phyloP scores from a whole-genome alignment of 2,113 vertebrate species.

The Mirza zaza region DNA sequence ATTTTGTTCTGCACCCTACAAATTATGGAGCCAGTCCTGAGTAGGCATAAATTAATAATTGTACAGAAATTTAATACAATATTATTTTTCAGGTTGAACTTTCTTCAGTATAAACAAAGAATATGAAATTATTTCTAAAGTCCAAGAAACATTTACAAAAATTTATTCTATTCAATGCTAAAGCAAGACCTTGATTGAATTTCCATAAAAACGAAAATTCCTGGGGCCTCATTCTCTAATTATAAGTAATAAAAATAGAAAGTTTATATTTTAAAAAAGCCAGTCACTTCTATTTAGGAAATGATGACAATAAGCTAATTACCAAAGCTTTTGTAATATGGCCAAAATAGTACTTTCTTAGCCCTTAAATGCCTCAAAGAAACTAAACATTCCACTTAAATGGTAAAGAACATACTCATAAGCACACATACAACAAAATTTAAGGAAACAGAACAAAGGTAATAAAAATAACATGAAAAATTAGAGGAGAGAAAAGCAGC shows the following conservation, averaged over 20 bases:
- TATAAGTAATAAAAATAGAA: constrained; percentile 17
- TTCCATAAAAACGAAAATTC: background rate
- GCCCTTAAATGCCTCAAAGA: background rate
- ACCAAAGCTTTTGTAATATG: background rate
- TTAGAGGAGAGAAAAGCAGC: background rate
- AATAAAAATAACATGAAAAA: constrained; percentile 50
- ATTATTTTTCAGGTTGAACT: constrained; percentile 26
- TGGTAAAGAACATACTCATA: background rate
- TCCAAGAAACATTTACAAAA: constrained; percentile 33
- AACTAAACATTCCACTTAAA: background rate
- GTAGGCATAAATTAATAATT: background rate
- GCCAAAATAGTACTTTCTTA: background rate
- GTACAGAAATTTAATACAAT: background rate
- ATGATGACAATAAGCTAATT: background rate
- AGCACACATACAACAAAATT: background rate
- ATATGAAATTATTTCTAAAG: background rate
- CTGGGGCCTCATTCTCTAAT: background rate
- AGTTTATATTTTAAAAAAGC: background rate
- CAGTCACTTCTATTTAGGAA: background rate
- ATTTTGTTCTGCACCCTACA: background rate
- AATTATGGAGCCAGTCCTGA: background rate
- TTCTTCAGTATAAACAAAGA: background rate
- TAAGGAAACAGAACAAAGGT: background rate
- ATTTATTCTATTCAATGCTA: background rate
- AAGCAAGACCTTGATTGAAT: constrained; percentile 42